phyloP scores from a whole-genome alignment of 1,140 invertebrate species.

The Homarus americanus region DNA sequence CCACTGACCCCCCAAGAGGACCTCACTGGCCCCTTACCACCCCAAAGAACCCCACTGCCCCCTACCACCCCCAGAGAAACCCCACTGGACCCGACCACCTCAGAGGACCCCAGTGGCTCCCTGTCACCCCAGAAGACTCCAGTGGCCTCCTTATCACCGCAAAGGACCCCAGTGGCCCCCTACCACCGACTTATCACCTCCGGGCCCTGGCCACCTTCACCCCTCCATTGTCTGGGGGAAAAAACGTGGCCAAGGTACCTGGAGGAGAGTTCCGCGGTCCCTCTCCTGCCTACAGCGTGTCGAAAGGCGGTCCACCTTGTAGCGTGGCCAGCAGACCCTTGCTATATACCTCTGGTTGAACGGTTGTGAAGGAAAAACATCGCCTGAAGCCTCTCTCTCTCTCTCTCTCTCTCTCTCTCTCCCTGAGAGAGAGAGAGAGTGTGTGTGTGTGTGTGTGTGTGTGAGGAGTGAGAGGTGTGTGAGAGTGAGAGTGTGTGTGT shows the following conservation, averaged over 20 bases:
- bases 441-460: no score
- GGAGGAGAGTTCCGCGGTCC: neutral
- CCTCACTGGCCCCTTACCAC: no score
- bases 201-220: conserved; percentile 19
- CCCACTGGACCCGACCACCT: no score
- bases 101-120: no score
- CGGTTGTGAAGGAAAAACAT: neutral
- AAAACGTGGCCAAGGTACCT: conserved; percentile 8
- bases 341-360: neutral
- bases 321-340: neutral
- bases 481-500: conserved; percentile 24
- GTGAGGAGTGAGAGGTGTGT: no score
- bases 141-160: no score
- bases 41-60: no score
- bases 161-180: neutral
- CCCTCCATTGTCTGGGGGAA: conserved; percentile 27
- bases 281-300: neutral
- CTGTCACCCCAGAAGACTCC: no score
- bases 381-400: neutral
- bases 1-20: no score
- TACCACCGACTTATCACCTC: conserved; percentile 29
- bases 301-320: conserved; percentile 28
- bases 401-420: no score
- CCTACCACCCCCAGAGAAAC: no score
- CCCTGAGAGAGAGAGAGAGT: no score